Percentiles rank a stretch among this genome's conserved stretches.
Conservation (phyloP, 2,113 vertebrate species). For the Motacilla alba region DNA sequence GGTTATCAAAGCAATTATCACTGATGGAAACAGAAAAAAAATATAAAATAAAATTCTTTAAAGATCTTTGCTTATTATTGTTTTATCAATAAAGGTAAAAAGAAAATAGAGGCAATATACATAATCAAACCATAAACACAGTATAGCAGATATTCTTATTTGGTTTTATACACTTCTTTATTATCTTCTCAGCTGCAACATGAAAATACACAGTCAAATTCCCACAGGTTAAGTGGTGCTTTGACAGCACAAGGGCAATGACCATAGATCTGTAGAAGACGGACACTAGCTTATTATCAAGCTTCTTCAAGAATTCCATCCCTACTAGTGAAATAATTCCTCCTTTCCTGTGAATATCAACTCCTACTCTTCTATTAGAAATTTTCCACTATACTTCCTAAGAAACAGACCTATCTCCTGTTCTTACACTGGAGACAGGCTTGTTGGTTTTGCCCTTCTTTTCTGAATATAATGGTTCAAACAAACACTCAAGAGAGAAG, state of each 20-base stretch:
- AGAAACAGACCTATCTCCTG: neutral
- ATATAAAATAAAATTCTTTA: neutral
- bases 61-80: neutral
- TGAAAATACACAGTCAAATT: neutral
- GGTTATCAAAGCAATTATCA: neutral
- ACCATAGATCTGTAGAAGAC: neutral
- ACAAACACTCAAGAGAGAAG: neutral
- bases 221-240: neutral
- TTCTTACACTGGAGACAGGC: neutral
- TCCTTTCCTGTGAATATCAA: neutral
- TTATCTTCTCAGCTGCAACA: neutral
- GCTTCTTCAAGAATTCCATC: neutral
- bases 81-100: neutral
- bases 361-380: neutral
- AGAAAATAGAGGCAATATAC: accelerated
- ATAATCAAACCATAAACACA: neutral
- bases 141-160: neutral
- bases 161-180: neutral
- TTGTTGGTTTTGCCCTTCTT: neutral
- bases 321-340: neutral
- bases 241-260: neutral
- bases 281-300: neutral
- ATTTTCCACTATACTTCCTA: neutral
- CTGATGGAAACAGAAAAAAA: neutral
- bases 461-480: neutral